Base-by-base conservation (phyloP, 2,888 invertebrate genomes). In the Drosophila setosimentum region DNA sequence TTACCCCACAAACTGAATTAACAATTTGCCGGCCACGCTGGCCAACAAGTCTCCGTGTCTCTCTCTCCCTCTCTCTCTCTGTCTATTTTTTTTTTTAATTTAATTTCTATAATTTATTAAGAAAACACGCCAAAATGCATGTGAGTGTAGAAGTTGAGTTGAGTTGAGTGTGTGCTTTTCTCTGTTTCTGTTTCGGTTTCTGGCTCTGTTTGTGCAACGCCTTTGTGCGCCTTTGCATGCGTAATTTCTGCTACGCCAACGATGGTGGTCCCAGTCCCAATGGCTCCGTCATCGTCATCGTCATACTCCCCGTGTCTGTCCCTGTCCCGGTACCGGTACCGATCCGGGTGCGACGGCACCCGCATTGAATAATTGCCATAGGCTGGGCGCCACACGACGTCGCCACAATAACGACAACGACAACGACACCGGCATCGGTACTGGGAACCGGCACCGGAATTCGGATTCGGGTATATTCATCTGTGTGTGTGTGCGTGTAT, bases 311-410 rank as follows among this genome's bases (percentile, higher is more conserved):
- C 35, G 42, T 37, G 35, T 24, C 13, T 42, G 42, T 40, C 50
- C 21, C 51, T 16, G 55, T 49, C 69, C 55, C 65, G 62, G 48
- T 55, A 16, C 45, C 45, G 45, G 45, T 32, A 35, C 62, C 65
- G 57, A 51, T 76, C 54, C 68, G 73, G 73, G 77, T 80, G 69
- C 87, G 79, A 79, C 86, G 82, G 80, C 90, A 85, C 82, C 85
- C 78, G 83, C 87, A 77, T 81, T 88, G 90, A 88, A 87, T 90
- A 87, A 90, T 87, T 90, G 87, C 65, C 90, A 87, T 68, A 84
- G 87, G 90, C 82, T 88, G 40, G 90, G 90, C 87, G 89, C 90
- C 87, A 86, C 86, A 84, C 83, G 87, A 82, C 66, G 53, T 42
- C 61, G 60, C 37, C 62, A 53, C 60, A 24, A 63, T 55, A 62